A percentile compares a stretch with the other conserved stretches of the same genome.
Evolutionary conservation across 2,888 invertebrate species (phyloP).

Genomic region (Ernsta delagoae): DNA sequence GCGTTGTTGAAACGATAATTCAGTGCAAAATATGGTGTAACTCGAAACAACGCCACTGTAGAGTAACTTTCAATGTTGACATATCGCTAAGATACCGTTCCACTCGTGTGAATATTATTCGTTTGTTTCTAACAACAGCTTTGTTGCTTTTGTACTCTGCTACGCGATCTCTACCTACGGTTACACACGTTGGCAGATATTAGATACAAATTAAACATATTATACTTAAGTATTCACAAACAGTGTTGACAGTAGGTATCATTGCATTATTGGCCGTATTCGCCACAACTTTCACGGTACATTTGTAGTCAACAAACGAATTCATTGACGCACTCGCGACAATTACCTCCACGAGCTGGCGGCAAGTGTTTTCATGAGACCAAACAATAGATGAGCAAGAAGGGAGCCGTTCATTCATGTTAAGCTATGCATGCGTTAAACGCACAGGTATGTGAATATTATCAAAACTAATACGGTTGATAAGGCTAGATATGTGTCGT

Average conservation of each 20-base stretch:
- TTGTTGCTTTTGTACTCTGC: conserved; percentile 34
- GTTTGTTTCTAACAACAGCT: conserved; percentile 44
- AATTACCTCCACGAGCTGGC: conserved; percentile 30
- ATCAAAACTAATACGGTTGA: conserved; percentile 68
- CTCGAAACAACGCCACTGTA: conserved; percentile 51
- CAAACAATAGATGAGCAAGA: conserved; percentile 43
- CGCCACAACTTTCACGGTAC: conserved; percentile 22
- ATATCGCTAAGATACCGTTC: conserved; percentile 52
- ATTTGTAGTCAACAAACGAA: conserved; percentile 25
- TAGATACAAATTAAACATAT: conserved; percentile 26
- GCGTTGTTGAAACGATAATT: conserved; percentile 45
- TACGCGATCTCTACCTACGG: conserved; percentile 35
- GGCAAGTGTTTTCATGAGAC: conserved; percentile 38
- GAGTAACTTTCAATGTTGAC: conserved; percentile 50
- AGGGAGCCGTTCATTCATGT: conserved; percentile 56
- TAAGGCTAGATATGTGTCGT: conserved; percentile 62
- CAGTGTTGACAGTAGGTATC: conserved; percentile 12
- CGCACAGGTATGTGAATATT: conserved; percentile 66
- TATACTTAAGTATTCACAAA: conserved; percentile 9
- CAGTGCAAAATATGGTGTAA: conserved; percentile 55
- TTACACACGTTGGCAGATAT: conserved; percentile 32
- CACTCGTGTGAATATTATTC: conserved; percentile 50
- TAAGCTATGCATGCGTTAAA: conserved; percentile 50
- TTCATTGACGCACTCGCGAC: conserved; percentile 38
- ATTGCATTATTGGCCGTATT: conserved; percentile 22